These are phyloP conservation scores for Fregetta grallaria DNA, from an alignment of 2,113 vertebrate genomes.

Conservation along the genomic window DNA sequence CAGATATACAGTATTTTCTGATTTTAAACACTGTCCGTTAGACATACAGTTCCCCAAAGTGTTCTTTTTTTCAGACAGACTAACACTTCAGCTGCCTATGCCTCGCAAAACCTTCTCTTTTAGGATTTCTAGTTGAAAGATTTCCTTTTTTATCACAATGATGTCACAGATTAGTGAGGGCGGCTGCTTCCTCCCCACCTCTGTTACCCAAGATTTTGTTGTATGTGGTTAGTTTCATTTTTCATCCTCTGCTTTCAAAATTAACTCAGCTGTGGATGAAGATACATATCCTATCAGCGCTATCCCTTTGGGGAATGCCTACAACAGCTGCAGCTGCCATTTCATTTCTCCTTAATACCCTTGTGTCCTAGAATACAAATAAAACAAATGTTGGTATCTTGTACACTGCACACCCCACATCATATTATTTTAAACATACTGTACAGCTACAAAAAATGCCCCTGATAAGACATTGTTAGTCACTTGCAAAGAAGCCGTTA, in stretches of 20 bases:
- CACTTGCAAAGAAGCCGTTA: background rate
- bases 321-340: conserved; percentile 68
- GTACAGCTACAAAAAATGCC: background rate
- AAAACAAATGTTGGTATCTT: conserved; percentile 56
- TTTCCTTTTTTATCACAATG: conserved; percentile 26
- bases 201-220: background rate
- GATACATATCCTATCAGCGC: conserved; percentile 58
- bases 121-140: background rate
- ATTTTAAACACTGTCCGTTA: background rate
- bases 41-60: background rate
- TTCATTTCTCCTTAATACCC: conserved; percentile 69
- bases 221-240: conserved; percentile 41
- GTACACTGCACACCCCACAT: background rate
- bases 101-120: background rate
- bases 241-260: conserved; percentile 45
- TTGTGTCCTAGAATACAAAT: conserved; percentile 68
- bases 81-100: background rate
- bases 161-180: conserved; percentile 24
- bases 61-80: background rate
- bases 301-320: conserved; percentile 51
- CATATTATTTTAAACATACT: background rate
- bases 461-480: conserved; percentile 16
- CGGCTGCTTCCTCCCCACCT: background rate
- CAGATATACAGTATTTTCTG: background rate
- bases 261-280: conserved; percentile 60